These are phyloP conservation scores for Torymus aiolomorphi DNA, from an alignment of 2,888 invertebrate species.

Conservation along the genomic window DNA sequence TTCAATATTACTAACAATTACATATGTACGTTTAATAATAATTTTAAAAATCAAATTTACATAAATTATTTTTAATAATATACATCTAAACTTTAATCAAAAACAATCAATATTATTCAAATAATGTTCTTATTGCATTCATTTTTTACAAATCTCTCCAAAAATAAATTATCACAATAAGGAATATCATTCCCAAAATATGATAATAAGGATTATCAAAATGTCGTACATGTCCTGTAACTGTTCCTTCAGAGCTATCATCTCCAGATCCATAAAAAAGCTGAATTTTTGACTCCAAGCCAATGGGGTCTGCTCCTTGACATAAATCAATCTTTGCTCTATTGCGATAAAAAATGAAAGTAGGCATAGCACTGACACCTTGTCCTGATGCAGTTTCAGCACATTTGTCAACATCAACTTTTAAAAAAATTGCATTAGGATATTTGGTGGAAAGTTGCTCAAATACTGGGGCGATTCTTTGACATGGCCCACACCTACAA, in stretches of 20 bases:
- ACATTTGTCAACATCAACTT: constrained; percentile 96
- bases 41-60: no score
- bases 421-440: constrained; percentile 91
- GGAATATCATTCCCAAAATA: constrained; percentile 70
- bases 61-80: no score
- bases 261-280: constrained; percentile 86
- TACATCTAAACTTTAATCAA: no score
- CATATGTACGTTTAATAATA: no score
- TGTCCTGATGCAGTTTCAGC: constrained; percentile 91
- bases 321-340: constrained; percentile 90
- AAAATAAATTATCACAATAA: constrained; percentile 67
- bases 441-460: constrained; percentile 92
- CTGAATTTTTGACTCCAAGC: constrained; percentile 91
- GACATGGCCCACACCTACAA: constrained; percentile 96
- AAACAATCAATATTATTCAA: constrained; percentile 32
- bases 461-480: constrained; percentile 94
- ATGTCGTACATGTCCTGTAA: constrained; percentile 87
- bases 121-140: constrained; percentile 10
- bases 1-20: no score
- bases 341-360: constrained; percentile 96
- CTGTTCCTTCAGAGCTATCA: constrained; percentile 81
- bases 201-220: constrained; percentile 69
- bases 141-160: constrained; percentile 63
- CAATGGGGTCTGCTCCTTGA: constrained; percentile 90
- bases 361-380: constrained; percentile 97